These are phyloP conservation scores for human (Homo sapiens) DNA, from an alignment of 2,113 vertebrate genomes.

Conservation along the genomic window DNA sequence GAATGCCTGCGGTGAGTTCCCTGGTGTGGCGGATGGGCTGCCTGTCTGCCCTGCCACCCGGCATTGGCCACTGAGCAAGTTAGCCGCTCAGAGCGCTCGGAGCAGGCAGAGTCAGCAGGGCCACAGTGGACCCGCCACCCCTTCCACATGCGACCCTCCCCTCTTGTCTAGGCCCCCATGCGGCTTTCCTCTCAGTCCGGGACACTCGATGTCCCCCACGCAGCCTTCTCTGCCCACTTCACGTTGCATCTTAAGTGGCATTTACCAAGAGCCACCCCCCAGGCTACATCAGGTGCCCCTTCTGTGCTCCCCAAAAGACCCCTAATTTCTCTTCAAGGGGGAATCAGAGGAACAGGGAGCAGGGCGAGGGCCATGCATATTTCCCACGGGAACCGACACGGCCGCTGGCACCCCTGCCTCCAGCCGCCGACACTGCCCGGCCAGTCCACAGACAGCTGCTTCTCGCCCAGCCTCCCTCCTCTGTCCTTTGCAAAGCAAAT, in stretches of 20 bases:
- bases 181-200: background rate
- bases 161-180: background rate
- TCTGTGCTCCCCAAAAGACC: background rate
- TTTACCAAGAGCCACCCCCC: background rate
- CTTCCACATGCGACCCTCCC: rapidly evolving
- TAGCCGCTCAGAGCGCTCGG: background rate
- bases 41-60: background rate
- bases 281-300: background rate
- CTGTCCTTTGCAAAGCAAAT: background rate
- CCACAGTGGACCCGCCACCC: background rate
- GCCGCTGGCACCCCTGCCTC: background rate
- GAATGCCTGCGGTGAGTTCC: background rate
- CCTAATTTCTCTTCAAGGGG: background rate
- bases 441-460: background rate
- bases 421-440: background rate
- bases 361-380: rapidly evolving
- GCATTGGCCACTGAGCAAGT: background rate
- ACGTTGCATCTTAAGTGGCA: background rate
- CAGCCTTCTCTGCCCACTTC: background rate
- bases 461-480: background rate
- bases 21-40: rapidly evolving
- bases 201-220: background rate
- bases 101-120: background rate
- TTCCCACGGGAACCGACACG: rapidly evolving
- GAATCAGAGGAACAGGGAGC: background rate